phyloP scores from a whole-genome alignment of 2,113 vertebrate species.

The Planiliza haematocheilus region DNA sequence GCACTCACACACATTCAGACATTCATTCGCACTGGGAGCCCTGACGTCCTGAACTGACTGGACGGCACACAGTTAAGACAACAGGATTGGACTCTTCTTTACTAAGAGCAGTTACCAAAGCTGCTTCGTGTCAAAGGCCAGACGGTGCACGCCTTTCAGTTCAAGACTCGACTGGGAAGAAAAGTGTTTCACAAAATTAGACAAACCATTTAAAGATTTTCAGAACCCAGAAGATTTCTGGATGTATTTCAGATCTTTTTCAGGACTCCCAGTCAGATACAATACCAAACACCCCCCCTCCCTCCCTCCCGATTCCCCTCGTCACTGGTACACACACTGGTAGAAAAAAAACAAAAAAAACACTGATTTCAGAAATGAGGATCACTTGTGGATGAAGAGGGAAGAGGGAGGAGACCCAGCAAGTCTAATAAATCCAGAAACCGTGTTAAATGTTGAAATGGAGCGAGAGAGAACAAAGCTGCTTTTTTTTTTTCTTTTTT shows the following conservation, averaged over 20 bases:
- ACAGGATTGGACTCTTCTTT: slow-evolving; percentile 47
- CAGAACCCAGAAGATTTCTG: slow-evolving; percentile 26
- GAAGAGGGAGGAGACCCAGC: slow-evolving; percentile 51
- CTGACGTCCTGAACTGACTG: slow-evolving; percentile 52
- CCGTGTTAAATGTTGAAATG: background rate
- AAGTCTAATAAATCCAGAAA: slow-evolving; percentile 20
- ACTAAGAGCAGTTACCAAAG: slow-evolving; percentile 51
- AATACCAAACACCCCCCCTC: background rate
- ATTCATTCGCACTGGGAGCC: slow-evolving; percentile 70
- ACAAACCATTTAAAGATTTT: slow-evolving; percentile 39
- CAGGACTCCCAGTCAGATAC: slow-evolving; percentile 58
- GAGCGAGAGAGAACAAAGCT: background rate
- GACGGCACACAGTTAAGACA: slow-evolving; percentile 61
- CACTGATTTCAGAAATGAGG: slow-evolving; percentile 77
- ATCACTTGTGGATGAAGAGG: slow-evolving; percentile 73
- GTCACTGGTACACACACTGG: slow-evolving; percentile 64
- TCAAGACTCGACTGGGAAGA: slow-evolving; percentile 35
- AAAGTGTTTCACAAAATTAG: slow-evolving; percentile 41
- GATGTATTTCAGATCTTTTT: slow-evolving; percentile 11
- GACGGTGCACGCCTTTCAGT: slow-evolving; percentile 43
- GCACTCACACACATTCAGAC: slow-evolving; percentile 32
- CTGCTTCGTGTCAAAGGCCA: slow-evolving; percentile 51
- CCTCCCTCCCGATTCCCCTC: slow-evolving; percentile 34
- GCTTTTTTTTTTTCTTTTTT: slow-evolving; percentile 1
- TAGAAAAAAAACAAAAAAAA: slow-evolving; percentile 65